These are phyloP conservation scores for Prinia subflava DNA, from an alignment of 2,113 vertebrate genomes.

Conservation along the genomic window DNA sequence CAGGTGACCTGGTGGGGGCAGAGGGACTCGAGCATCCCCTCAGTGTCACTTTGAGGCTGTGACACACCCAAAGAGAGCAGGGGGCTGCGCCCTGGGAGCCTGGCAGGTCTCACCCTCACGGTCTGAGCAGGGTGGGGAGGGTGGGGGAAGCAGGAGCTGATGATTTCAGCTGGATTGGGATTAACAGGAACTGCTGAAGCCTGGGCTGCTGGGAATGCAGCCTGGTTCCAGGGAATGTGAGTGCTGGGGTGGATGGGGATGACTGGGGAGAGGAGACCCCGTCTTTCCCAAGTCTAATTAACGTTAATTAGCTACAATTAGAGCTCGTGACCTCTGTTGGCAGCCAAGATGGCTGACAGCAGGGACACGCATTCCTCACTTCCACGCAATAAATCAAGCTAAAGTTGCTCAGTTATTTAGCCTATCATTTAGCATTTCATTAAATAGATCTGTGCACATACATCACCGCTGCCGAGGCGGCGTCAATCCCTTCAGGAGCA, in stretches of 20 bases:
- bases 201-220: background rate
- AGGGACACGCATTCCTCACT: background rate
- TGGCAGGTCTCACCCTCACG: rapidly evolving
- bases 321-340: background rate
- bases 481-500: background rate
- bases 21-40: rapidly evolving
- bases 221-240: background rate
- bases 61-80: background rate
- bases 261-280: background rate
- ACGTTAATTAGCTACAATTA: constrained; percentile 46
- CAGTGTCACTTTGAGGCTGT: rapidly evolving
- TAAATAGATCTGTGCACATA: background rate
- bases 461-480: background rate
- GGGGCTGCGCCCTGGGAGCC: background rate
- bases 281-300: constrained; percentile 12
- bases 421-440: constrained; percentile 51
- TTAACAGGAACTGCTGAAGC: background rate
- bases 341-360: constrained; percentile 49
- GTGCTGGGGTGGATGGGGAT: background rate
- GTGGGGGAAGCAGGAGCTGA: background rate
- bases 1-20: background rate
- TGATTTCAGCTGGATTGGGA: background rate
- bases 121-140: background rate
- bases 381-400: constrained; percentile 34
- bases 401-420: constrained; percentile 17